phyloP scores from a whole-genome alignment of 2,113 vertebrate species.

The Anhinga anhinga region DNA sequence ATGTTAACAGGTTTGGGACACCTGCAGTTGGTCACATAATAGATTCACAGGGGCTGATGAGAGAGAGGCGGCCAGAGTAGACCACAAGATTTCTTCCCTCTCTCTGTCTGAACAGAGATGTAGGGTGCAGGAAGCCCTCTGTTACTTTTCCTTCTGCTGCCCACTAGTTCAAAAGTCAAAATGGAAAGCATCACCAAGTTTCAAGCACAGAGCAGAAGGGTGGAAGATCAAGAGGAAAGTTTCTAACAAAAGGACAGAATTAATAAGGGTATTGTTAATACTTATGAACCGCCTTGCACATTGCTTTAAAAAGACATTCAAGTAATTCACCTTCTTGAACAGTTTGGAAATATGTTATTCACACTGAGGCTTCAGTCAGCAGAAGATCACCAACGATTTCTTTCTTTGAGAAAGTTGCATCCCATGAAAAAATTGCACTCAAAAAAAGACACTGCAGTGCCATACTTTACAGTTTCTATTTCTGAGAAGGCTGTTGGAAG shows the following conservation, averaged over 20 bases:
- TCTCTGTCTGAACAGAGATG: background rate
- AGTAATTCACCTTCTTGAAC: background rate
- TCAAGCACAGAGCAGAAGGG: background rate
- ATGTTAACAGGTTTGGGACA: background rate
- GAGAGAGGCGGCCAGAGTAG: background rate
- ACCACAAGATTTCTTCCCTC: background rate
- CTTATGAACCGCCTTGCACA: background rate
- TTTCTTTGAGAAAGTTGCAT: background rate
- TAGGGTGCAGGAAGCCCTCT: background rate
- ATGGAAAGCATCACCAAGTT: background rate
- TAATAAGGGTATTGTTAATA: background rate
- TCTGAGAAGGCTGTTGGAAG: background rate
- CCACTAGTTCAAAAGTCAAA: background rate
- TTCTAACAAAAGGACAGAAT: background rate
- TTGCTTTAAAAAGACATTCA: background rate
- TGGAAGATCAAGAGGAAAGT: background rate
- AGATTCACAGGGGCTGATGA: background rate
- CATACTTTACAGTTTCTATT: background rate
- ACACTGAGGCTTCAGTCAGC: background rate
- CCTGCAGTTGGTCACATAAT: background rate
- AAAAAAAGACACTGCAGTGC: background rate
- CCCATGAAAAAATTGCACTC: background rate
- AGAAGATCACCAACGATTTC: background rate
- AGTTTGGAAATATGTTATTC: background rate
- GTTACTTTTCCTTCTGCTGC: background rate